Evolutionary conservation across 92 coral and sea anemone species (phyloP), one percentile per base, ranked within the genome.

Genomic region (Porites cylindrica): DNA sequence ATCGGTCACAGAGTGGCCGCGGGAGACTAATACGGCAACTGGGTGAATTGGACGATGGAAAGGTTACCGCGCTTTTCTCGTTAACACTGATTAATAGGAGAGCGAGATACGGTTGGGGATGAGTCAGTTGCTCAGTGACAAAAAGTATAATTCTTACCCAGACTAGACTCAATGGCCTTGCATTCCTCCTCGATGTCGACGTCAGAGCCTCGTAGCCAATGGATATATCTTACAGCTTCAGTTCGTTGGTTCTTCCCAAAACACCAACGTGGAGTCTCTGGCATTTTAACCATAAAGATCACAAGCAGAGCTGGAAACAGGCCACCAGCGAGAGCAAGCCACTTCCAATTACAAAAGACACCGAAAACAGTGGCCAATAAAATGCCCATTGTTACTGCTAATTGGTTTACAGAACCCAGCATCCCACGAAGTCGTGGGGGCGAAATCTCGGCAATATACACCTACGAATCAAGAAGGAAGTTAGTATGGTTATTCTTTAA

Each of bases 181-280:
- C 94, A 93, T 64, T 96, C 99, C 66, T 90, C 96, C 56, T 93
- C 94, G 4, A 90, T 72, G 63, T 91, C 92, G 8, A 82, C 95
- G 8, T 63, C 79, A 58, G 97, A 85, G 8, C 97, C 96, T 58
- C 95, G 79, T 17, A 96, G 81, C 93, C 96, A 92, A 8, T 16
- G 69, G 88, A 96, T 60, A 38, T 93, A 89, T 29, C 80, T 74
- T 29, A 95, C 23, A 16, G 98, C 99, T 58, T 95, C 96, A 58
- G 77, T 76, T 65, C 96, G 85, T 63, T 86, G 75, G 24, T 93
- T 91, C 74, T 93, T 95, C 32, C 91, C 89, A 7, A 96, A 80
- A 8, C 79, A 90, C 99, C 99, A 96, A 3, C 95, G 94, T 8
- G 99, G 99, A 50, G 99, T 95, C 75, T 96, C 99, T 72, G 99